A percentile compares a stretch with the other conserved stretches of the same genome.
phyloP scores from a whole-genome alignment of 1,140 invertebrate species.

The Asobara japonica region DNA sequence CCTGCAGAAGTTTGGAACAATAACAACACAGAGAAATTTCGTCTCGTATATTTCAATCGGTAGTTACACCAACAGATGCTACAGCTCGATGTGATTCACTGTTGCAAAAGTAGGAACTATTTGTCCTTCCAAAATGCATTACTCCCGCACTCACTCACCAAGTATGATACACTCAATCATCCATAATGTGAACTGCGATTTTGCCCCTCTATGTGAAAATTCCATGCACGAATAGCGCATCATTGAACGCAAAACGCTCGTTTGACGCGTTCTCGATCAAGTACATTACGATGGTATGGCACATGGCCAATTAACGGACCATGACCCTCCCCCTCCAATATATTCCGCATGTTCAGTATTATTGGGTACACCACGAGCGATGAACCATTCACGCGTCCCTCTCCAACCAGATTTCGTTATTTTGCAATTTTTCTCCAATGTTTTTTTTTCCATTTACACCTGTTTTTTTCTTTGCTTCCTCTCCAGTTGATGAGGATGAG shows the following conservation, averaged over 20 bases:
- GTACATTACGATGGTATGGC: background rate
- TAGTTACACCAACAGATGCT: background rate
- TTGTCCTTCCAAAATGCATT: background rate
- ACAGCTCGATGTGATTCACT: background rate
- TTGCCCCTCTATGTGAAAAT: background rate
- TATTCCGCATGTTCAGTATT: background rate
- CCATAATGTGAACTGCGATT: background rate
- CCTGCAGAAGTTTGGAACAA: background rate
- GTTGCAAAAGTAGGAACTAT: background rate
- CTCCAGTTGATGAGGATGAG: background rate
- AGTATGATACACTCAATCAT: background rate
- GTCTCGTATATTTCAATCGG: background rate
- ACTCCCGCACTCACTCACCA: background rate
- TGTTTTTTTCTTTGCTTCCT: background rate
- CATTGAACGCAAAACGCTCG: background rate
- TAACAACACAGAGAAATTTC: background rate
- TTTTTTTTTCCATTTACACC: background rate
- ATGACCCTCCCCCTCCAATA: background rate
- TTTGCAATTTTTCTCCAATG: background rate
- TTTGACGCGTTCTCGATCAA: constrained; percentile 3
- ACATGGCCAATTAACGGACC: background rate
- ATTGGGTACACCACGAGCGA: background rate
- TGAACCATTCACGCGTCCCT: background rate
- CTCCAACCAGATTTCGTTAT: background rate
- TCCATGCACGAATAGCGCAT: background rate